Evolutionary conservation across 2,888 invertebrate species (phyloP), one percentile per base, ranked within the genome.

Genomic region (Helobdella robusta): DNA sequence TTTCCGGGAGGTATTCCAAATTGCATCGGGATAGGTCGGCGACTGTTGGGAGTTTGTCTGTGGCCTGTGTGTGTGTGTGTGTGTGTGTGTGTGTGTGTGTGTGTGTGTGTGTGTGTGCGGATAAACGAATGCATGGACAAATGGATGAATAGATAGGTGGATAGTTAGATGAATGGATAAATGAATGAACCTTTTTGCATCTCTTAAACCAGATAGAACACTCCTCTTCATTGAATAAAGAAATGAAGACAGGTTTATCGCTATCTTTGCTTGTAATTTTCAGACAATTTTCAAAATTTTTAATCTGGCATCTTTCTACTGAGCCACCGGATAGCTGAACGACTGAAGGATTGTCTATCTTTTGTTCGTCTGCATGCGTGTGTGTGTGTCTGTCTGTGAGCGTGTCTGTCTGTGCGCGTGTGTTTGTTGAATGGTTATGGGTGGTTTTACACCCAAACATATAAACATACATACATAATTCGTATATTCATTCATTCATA

Each of bases 11-110:
- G 66, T 79, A 77, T 70, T 81, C 80, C 65, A 81, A 73, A 67
- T 80, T 78, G 69, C 78, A 78, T 70, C 80, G 79, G 2, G 80
- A 80, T 40, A 81, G 72, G 70, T 81, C 81, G 2, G 80, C 79
- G 66, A 76, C 75, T 11, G 79, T 76, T 3, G 79, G 79, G 40
- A 79, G 71, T 68, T 78, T 79, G 34, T 78, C 75, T 44, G 79
- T 79, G 4, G 79, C 78, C 79, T 80, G 70, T 8, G 60, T 59
- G 6, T 59, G 32, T 59, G 8, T 15, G 8, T 59, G 32, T 59
- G 15, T 59, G 11, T 60, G n/a, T 40, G n/a, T 40, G 44, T 40
- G n/a, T 40, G n/a, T 40, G n/a, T 15, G n/a, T 40, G 44, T 15
- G n/a, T 40, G n/a, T 15, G 11, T 15, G n/a, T 15, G n/a, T 40